Evolutionary conservation across 1,140 invertebrate genomes (phyloP).

Genomic region (Diuraphis noxia): DNA sequence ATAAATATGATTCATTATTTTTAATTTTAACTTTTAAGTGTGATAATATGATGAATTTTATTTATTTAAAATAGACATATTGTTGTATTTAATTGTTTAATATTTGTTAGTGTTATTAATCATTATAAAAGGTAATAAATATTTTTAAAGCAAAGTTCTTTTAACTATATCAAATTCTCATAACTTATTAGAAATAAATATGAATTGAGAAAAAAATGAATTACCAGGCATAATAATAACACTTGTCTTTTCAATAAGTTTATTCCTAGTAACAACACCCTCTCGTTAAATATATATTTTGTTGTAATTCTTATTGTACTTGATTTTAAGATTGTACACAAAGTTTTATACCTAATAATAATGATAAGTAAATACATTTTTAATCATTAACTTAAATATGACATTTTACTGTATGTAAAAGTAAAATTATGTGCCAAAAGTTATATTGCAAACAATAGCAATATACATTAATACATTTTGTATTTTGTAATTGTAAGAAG

Average conservation of each 20-base stretch:
- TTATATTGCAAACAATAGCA: not conserved
- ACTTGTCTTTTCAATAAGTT: not conserved
- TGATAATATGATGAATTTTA: not conserved
- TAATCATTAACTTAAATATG: not conserved
- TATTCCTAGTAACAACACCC: not conserved
- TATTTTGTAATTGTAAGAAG: not conserved
- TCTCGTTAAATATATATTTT: not conserved
- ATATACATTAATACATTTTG: not conserved
- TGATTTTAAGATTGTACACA: not conserved
- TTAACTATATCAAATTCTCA: not conserved
- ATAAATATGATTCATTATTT: not conserved
- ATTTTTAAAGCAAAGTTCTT: not conserved
- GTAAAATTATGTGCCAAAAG: not conserved
- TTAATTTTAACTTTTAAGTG: not conserved
- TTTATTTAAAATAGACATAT: slow-evolving; percentile 8
- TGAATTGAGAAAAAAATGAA: not conserved
- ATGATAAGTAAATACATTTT: not conserved
- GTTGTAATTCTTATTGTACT: not conserved
- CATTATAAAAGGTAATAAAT: not conserved
- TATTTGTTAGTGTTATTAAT: not conserved
- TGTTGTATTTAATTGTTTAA: not conserved
- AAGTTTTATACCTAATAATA: not conserved
- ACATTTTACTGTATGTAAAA: not conserved
- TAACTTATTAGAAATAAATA: not conserved
- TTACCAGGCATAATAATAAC: not conserved